phyloP scores from a whole-genome alignment of 2,888 invertebrate genomes.

The Drosophila nr. perissopoda region DNA sequence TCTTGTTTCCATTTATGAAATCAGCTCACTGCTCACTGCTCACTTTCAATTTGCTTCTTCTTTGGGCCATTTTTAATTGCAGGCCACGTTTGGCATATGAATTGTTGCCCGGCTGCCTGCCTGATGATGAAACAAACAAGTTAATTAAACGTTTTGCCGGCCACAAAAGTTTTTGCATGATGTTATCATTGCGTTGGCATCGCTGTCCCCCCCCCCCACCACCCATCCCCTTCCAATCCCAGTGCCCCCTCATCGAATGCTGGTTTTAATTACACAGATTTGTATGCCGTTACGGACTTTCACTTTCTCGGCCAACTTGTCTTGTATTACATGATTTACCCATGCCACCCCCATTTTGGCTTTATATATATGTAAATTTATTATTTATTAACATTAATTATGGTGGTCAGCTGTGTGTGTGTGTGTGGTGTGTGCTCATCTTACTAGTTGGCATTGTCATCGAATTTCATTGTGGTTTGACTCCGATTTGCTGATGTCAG shows the following conservation, averaged over 20 bases:
- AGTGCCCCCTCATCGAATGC: slow-evolving; percentile 12
- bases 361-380: slow-evolving; percentile 76
- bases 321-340: slow-evolving; percentile 61
- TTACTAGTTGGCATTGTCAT: slow-evolving; percentile 51
- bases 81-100: slow-evolving; percentile 73
- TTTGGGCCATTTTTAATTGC: slow-evolving; percentile 64
- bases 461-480: slow-evolving; percentile 52
- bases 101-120: slow-evolving; percentile 38
- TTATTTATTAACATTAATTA: slow-evolving; percentile 81
- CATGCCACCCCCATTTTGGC: slow-evolving; percentile 17
- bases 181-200: slow-evolving; percentile 69
- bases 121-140: slow-evolving; percentile 71
- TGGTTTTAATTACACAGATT: slow-evolving; percentile 75
- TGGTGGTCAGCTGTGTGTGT: slow-evolving; percentile 55
- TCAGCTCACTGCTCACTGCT: slow-evolving; percentile 8
- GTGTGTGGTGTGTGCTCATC: slow-evolving; percentile 45
- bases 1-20: slow-evolving; percentile 38
- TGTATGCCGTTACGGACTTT: slow-evolving; percentile 71
- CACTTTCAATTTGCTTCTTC: slow-evolving; percentile 66
- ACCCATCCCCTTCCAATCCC: not conserved
- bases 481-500: slow-evolving; percentile 67
- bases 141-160: slow-evolving; percentile 75
- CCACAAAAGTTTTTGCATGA: slow-evolving; percentile 61
- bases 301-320: slow-evolving; percentile 59
- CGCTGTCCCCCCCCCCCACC: slow-evolving; percentile 5